These are phyloP conservation scores for Globodera ellingtonae DNA, from an alignment of 1,140 invertebrate species.

Conservation along the genomic window DNA sequence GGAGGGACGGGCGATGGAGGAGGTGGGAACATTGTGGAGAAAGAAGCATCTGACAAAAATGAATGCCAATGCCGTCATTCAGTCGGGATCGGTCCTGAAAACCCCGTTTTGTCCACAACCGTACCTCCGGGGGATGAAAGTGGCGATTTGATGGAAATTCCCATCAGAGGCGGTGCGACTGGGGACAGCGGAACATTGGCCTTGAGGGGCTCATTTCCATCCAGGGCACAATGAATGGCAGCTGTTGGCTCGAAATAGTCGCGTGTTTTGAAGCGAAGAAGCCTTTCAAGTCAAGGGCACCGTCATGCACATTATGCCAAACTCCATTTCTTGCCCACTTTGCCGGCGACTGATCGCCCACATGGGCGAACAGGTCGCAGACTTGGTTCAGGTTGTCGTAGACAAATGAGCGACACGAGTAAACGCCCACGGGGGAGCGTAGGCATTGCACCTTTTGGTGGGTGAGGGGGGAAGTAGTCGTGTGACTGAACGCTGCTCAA, in stretches of 20 bases:
- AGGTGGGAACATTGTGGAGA: neutral
- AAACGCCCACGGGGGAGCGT: slow-evolving; percentile 58
- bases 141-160: neutral
- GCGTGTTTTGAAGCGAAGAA: slow-evolving; percentile 63
- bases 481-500: no score
- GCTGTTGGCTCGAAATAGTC: slow-evolving; percentile 65
- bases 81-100: neutral
- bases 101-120: neutral
- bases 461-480: no score
- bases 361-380: slow-evolving; percentile 64
- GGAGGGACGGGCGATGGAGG: neutral
- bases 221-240: slow-evolving; percentile 48
- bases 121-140: neutral
- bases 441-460: slow-evolving; percentile 49
- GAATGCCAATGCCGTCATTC: neutral
- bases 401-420: slow-evolving; percentile 63
- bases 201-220: slow-evolving; percentile 5
- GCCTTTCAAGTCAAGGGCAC: slow-evolving; percentile 28
- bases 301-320: neutral
- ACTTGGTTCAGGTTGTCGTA: slow-evolving; percentile 65
- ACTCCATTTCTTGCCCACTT: slow-evolving; percentile 24
- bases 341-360: slow-evolving; percentile 60
- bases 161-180: neutral
- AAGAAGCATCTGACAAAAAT: neutral
- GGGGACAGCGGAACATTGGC: neutral